A percentile compares a stretch with the other conserved stretches of the same genome.
Evolutionary conservation across 1,140 invertebrate genomes (phyloP).

Genomic region (Vanessa atalanta): DNA sequence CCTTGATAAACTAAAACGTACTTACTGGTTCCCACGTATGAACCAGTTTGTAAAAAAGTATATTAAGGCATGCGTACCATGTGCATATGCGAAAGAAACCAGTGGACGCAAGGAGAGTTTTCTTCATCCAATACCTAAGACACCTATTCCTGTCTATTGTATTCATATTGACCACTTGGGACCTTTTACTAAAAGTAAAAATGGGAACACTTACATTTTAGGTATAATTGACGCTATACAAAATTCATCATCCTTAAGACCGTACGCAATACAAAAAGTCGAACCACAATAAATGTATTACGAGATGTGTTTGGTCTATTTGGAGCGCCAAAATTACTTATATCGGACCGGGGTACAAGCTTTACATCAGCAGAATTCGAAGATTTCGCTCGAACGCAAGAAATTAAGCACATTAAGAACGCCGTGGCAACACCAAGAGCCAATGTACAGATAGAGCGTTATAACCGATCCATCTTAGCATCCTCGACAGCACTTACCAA

Average conservation of each 20-base stretch:
- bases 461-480: neutral
- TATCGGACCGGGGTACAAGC: constrained; percentile 2
- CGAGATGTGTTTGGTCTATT: constrained; percentile 3
- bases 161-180: constrained; percentile 5
- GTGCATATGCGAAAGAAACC: constrained; percentile 3
- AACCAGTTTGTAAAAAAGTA: constrained; percentile 4
- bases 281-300: constrained; percentile 4
- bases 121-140: neutral
- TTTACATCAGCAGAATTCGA: constrained; percentile 3
- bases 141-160: constrained; percentile 1
- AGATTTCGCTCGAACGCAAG: neutral
- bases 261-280: neutral
- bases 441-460: neutral
- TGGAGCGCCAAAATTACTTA: constrained; percentile 3
- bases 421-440: constrained; percentile 2
- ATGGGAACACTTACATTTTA: constrained; percentile 4
- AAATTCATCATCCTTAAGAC: neutral
- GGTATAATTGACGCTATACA: constrained; percentile 5
- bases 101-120: neutral
- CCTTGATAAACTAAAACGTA: constrained; percentile 3
- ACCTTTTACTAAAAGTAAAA: constrained; percentile 4
- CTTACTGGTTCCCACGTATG: constrained; percentile 1
- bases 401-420: constrained; percentile 3
- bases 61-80: neutral
- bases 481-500: neutral